Conservation (phyloP, 2,113 vertebrate species). For the Phyllostomus hastatus region DNA sequence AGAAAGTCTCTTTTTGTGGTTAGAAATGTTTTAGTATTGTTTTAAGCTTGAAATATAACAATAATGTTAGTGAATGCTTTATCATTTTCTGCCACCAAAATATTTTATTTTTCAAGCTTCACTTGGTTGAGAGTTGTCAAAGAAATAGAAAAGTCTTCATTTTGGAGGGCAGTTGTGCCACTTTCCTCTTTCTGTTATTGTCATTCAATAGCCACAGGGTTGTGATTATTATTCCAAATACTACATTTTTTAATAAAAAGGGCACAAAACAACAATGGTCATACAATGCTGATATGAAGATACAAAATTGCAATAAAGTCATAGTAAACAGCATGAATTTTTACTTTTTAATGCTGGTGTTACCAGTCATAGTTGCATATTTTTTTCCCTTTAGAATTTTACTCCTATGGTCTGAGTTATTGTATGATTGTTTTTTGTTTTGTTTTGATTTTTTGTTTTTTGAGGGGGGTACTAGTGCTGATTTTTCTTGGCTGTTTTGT, state of each 20-base stretch:
- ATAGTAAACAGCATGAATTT: not conserved
- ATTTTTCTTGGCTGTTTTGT: not conserved
- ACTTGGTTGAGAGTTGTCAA: not conserved
- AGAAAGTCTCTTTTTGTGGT: not conserved
- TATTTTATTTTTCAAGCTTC: slow-evolving; percentile 30
- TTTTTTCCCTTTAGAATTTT: not conserved
- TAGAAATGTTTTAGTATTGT: not conserved
- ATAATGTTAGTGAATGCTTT: not conserved
- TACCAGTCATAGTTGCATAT: not conserved
- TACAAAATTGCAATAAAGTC: not conserved
- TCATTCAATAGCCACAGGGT: not conserved
- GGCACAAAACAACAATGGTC: not conserved
- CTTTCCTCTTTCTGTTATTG: not conserved
- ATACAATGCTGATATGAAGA: not conserved
- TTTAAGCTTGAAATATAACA: not conserved
- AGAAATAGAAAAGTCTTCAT: not conserved
- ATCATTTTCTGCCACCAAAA: not conserved
- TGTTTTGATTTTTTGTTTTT: not conserved
- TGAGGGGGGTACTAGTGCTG: not conserved
- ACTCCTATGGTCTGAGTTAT: not conserved
- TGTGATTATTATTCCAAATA: not conserved
- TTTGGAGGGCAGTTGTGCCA: not conserved
- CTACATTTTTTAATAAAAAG: not conserved
- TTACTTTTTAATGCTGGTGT: not conserved
- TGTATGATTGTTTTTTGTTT: not conserved